Evolutionary conservation across 2,888 invertebrate species (phyloP).

Genomic region (Octonoba sinensis): DNA sequence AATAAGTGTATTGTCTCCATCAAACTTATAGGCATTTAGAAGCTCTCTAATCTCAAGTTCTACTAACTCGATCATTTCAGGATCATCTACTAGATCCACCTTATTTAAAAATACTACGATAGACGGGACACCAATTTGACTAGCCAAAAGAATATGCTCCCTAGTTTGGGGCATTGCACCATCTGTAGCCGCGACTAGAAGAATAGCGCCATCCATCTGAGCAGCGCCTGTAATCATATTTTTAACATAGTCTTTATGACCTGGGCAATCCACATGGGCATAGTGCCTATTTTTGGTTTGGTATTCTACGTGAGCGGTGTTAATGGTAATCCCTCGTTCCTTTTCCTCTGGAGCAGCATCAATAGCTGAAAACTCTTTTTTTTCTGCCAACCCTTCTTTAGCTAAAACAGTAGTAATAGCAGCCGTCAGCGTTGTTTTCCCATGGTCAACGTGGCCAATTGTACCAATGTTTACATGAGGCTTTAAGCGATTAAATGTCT

Average conservation of each 20-base stretch:
- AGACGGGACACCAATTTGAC: constrained; percentile 83
- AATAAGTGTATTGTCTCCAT: constrained; percentile 92
- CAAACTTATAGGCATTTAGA: constrained; percentile 93
- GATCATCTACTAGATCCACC: constrained; percentile 88
- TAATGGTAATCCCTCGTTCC: constrained; percentile 96
- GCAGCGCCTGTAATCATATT: constrained; percentile 99
- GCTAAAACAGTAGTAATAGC: constrained; percentile 80
- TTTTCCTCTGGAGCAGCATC: constrained; percentile 98
- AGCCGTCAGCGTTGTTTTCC: constrained; percentile 76
- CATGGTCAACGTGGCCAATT: constrained; percentile 77
- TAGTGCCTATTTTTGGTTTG: constrained; percentile 92
- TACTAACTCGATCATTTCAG: constrained; percentile 95
- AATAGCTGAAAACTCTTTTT: constrained; percentile 92
- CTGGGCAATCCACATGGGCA: constrained; percentile 97
- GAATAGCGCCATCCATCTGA: constrained; percentile 98
- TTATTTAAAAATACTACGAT: constrained; percentile 96
- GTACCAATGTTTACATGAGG: constrained; percentile 78
- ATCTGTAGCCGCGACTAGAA: constrained; percentile 98
- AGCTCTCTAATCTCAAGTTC: constrained; percentile 98
- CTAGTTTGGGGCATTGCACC: constrained; percentile 99
- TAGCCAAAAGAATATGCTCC: constrained; percentile 94
- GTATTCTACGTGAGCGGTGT: constrained; percentile 95
- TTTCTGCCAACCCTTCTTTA: too few species aligned
- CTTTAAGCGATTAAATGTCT: constrained; percentile 83
- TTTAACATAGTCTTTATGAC: constrained; percentile 99